These are phyloP conservation scores for Acestrorhynchus altus DNA, from an alignment of 2,797 vertebrate genomes.

Conservation along the genomic window DNA sequence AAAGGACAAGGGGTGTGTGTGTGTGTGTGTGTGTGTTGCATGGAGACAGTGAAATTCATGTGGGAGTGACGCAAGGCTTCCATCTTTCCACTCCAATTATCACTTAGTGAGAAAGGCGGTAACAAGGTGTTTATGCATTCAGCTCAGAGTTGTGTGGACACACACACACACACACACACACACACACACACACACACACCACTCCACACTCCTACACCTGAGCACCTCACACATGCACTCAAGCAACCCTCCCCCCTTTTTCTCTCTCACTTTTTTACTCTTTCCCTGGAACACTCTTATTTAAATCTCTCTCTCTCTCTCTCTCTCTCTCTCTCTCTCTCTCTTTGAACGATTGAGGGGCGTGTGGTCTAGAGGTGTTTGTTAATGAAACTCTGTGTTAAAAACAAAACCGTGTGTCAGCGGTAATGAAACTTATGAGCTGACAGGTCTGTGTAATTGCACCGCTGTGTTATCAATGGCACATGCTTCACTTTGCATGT, in stretches of 20 bases:
- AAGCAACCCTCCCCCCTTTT: too few relatives aligned
- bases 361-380: constrained; percentile 11
- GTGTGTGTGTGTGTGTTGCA: constrained; percentile 40
- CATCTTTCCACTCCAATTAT: constrained; percentile 78
- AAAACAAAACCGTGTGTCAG: constrained; percentile 43
- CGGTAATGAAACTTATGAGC: constrained; percentile 44
- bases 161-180: constrained; percentile 47
- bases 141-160: constrained; percentile 69
- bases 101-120: constrained; percentile 73
- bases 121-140: constrained; percentile 78
- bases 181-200: constrained; percentile 37
- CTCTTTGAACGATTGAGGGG: background rate
- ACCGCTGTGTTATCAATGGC: constrained; percentile 25
- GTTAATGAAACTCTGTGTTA: constrained; percentile 46
- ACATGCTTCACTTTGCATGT: background rate
- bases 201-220: constrained; percentile 33
- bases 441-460: constrained; percentile 25
- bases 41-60: constrained; percentile 51
- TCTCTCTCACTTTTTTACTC: background rate
- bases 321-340: background rate
- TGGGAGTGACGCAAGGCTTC: constrained; percentile 64
- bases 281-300: background rate
- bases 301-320: background rate
- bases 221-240: constrained; percentile 22
- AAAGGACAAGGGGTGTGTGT: background rate